These are phyloP conservation scores for Zaprionus capensis DNA, from an alignment of 1,140 invertebrate species.

Conservation along the genomic window DNA sequence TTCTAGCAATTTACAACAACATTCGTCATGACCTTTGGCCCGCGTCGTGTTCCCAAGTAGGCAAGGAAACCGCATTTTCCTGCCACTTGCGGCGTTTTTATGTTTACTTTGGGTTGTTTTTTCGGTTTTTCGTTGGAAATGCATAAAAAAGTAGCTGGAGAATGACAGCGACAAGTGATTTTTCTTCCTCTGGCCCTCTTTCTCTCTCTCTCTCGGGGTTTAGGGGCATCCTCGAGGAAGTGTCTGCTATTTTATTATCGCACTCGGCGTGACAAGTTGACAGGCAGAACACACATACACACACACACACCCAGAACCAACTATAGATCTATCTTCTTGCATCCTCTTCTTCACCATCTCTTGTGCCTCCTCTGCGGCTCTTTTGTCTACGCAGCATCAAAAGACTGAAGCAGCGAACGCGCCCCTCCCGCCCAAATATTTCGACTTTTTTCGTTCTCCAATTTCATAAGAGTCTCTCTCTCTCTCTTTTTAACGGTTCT, in stretches of 20 bases:
- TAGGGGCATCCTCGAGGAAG: constrained; percentile 34
- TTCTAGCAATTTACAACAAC: constrained; percentile 36
- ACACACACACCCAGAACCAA: background rate
- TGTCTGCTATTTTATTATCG: constrained; percentile 36
- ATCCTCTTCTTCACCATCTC: constrained; percentile 12
- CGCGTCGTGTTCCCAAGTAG: constrained; percentile 37
- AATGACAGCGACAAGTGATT: constrained; percentile 76
- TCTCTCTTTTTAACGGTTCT: constrained; percentile 53
- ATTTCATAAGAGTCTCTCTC: constrained; percentile 61
- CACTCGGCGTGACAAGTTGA: constrained; percentile 13
- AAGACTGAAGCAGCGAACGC: constrained; percentile 70
- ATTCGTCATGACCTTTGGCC: constrained; percentile 52
- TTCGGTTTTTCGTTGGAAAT: constrained; percentile 50
- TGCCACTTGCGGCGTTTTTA: constrained; percentile 57
- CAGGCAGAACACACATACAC: constrained; percentile 11
- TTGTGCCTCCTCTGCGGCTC: background rate
- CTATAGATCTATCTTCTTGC: background rate
- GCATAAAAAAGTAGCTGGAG: constrained; percentile 60
- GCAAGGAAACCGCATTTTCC: constrained; percentile 53
- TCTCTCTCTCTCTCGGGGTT: background rate
- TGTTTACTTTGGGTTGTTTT: constrained; percentile 31
- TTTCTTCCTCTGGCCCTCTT: background rate
- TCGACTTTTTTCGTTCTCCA: constrained; percentile 21
- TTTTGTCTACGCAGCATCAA: constrained; percentile 60
- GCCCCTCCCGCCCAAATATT: constrained; percentile 15